Conservation (phyloP, 2,888 invertebrate genomes). For the Trichacis sp. region DNA sequence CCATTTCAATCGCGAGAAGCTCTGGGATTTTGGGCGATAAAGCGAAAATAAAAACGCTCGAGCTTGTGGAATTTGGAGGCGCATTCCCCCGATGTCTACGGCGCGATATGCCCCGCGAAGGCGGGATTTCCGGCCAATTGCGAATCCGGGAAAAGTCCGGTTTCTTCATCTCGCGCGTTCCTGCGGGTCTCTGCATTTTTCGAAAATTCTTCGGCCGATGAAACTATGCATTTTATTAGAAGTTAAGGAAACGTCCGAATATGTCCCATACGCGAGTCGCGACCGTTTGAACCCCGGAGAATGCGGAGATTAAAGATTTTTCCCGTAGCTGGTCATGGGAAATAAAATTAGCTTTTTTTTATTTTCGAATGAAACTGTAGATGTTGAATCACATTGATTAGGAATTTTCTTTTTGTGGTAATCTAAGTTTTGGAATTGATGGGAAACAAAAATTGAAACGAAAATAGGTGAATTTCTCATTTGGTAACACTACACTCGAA, state of each 20-base stretch:
- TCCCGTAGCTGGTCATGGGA: neutral
- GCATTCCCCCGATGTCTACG: slow-evolving; percentile 31
- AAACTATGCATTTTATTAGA: slow-evolving; percentile 6
- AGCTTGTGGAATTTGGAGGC: slow-evolving; percentile 26
- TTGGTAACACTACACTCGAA: too few relatives aligned
- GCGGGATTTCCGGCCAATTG: slow-evolving; percentile 40
- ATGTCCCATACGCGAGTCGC: neutral
- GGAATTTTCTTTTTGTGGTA: too few relatives aligned
- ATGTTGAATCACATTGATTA: too few relatives aligned
- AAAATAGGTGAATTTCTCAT: too few relatives aligned
- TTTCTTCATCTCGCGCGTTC: slow-evolving; percentile 41
- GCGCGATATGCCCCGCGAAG: slow-evolving; percentile 30
- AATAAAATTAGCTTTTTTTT: too few relatives aligned
- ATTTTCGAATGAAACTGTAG: too few relatives aligned
- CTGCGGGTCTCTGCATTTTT: slow-evolving; percentile 30
- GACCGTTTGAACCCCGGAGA: neutral
- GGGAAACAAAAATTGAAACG: too few relatives aligned
- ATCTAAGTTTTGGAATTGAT: too few relatives aligned
- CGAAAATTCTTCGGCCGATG: slow-evolving; percentile 1
- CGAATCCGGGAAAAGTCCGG: slow-evolving; percentile 35
- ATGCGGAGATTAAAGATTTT: neutral
- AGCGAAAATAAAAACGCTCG: slow-evolving; percentile 14
- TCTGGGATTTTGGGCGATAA: neutral
- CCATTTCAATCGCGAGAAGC: neutral
- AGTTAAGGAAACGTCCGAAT: neutral